These are phyloP conservation scores for Cyphomyrmex costatus DNA, from an alignment of 1,140 invertebrate genomes.

Conservation along the genomic window DNA sequence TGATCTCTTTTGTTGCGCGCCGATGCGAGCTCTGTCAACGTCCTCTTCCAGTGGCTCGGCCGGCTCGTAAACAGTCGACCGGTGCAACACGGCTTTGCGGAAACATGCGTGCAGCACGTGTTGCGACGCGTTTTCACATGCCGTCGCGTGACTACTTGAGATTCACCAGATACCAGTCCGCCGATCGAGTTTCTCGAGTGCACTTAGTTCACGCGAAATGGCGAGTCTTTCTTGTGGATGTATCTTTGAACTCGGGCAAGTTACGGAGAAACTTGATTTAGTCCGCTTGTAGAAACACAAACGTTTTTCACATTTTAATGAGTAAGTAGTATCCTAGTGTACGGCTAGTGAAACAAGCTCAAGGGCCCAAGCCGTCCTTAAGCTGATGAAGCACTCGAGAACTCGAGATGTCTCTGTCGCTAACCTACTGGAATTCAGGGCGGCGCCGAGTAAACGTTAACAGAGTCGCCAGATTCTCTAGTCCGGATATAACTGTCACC, in stretches of 20 bases:
- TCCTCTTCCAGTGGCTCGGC: slow-evolving; percentile 36
- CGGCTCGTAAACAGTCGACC: slow-evolving; percentile 63
- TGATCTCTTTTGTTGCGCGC: slow-evolving; percentile 72
- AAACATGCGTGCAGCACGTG: slow-evolving; percentile 77
- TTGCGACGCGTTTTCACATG: slow-evolving; percentile 65
- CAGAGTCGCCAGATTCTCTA: slow-evolving; percentile 78
- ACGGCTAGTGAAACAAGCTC: slow-evolving; percentile 72
- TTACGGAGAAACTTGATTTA: neutral
- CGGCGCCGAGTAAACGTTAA: slow-evolving; percentile 77
- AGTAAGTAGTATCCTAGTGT: slow-evolving; percentile 45
- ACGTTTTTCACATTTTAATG: slow-evolving; percentile 43
- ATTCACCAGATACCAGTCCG: slow-evolving; percentile 54
- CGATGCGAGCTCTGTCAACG: slow-evolving; percentile 42
- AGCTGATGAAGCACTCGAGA: slow-evolving; percentile 48
- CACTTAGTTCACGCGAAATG: slow-evolving; percentile 49
- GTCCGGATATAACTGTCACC: slow-evolving; percentile 83
- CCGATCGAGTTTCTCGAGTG: slow-evolving; percentile 60
- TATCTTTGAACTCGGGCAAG: slow-evolving; percentile 18
- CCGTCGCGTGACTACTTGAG: slow-evolving; percentile 46
- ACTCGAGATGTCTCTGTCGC: slow-evolving; percentile 66
- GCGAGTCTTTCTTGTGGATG: neutral
- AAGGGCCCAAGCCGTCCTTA: slow-evolving; percentile 29
- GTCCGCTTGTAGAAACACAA: slow-evolving; percentile 27
- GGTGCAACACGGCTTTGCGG: slow-evolving; percentile 47
- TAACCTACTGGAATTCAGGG: slow-evolving; percentile 74